Evolutionary conservation across 2,113 vertebrate species (phyloP).

Genomic region (Sphaerodactylus townsendi): DNA sequence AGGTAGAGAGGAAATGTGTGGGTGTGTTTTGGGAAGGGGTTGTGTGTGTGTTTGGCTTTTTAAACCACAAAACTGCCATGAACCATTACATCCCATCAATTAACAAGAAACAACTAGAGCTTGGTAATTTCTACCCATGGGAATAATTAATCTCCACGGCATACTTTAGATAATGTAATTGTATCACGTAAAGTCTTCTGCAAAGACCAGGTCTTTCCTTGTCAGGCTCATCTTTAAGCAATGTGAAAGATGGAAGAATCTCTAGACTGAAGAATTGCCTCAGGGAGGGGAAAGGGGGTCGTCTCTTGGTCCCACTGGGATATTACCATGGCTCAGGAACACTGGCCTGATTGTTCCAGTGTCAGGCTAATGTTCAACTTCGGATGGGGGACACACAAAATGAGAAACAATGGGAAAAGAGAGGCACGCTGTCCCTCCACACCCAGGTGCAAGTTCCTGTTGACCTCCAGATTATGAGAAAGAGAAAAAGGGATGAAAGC

Average conservation of each 20-base stretch:
- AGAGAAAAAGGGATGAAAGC: background rate
- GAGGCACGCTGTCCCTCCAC: background rate
- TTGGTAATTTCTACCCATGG: background rate
- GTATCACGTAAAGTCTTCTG: conserved; percentile 5
- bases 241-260: background rate
- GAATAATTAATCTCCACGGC: background rate
- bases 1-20: background rate
- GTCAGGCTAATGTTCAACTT: background rate
- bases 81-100: background rate
- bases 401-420: conserved; percentile 15
- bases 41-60: background rate
- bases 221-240: background rate
- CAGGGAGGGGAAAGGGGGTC: conserved; percentile 2
- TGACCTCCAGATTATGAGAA: background rate
- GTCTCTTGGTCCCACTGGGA: conserved; percentile 11
- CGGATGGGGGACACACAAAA: background rate
- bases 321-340: conserved; percentile 19
- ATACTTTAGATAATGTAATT: background rate
- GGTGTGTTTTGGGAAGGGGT: too few species aligned
- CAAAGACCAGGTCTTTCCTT: background rate
- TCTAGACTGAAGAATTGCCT: conserved; percentile 19
- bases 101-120: background rate
- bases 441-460: conserved; percentile 27
- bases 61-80: background rate
- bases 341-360: conserved; percentile 17